Conservation (phyloP, 2,113 vertebrate genomes). For the Coptodon rendalli region DNA sequence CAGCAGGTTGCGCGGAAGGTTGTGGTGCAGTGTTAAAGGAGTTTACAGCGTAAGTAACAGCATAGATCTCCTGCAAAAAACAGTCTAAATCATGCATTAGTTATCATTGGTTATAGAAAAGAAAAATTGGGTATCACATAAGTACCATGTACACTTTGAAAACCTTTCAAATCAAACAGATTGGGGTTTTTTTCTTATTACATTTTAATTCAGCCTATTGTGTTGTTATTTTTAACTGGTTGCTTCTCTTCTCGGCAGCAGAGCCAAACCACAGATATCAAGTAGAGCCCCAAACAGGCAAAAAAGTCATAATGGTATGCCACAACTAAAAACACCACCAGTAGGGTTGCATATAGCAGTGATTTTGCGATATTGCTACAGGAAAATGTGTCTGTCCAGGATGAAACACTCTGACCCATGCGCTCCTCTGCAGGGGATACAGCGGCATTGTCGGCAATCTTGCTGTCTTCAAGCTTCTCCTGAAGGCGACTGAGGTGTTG, state of each 20-base stretch:
- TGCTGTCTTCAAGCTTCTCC: not conserved
- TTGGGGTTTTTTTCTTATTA: not conserved
- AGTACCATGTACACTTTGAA: not conserved
- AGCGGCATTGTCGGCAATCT: not conserved
- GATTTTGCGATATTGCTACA: slow-evolving; percentile 72
- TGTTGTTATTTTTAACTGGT: slow-evolving; percentile 65
- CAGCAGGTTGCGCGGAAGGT: not conserved
- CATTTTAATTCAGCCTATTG: not conserved
- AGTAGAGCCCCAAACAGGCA: slow-evolving; percentile 84
- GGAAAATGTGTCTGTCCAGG: slow-evolving; percentile 61
- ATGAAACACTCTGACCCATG: slow-evolving; percentile 10
- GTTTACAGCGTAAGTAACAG: not conserved
- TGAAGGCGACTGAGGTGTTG: not conserved
- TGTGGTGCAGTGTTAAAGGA: not conserved
- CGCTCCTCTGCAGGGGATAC: slow-evolving; percentile 18
- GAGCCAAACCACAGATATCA: slow-evolving; percentile 85
- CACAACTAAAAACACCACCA: slow-evolving; percentile 79
- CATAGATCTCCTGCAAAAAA: not conserved
- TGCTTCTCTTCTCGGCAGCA: slow-evolving; percentile 71
- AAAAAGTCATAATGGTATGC: slow-evolving; percentile 86
- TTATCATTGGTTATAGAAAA: not conserved
- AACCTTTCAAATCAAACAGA: not conserved
- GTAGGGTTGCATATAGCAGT: slow-evolving; percentile 72
- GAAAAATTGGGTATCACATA: not conserved
- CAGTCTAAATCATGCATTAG: not conserved